These are phyloP conservation scores for Ranitomeya variabilis DNA, from an alignment of 2,113 vertebrate species.

Conservation along the genomic window DNA sequence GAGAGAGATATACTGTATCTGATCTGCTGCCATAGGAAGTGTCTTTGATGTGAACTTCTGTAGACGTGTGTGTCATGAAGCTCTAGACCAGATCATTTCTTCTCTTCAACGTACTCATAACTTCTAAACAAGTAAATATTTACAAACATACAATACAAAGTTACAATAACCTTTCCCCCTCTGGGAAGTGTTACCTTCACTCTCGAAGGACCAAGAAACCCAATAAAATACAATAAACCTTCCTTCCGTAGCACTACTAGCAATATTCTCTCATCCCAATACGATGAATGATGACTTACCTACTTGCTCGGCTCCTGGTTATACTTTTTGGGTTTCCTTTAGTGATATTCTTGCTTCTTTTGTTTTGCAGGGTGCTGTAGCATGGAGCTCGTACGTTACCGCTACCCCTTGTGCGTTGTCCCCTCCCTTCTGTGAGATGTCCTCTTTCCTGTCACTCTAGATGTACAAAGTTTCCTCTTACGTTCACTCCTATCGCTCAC, in stretches of 20 bases:
- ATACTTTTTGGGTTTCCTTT: background rate
- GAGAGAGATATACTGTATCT: background rate
- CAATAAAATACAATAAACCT: background rate
- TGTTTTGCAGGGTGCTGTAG: background rate
- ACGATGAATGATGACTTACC: background rate
- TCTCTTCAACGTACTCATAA: background rate
- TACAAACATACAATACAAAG: background rate
- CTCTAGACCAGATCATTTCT: background rate
- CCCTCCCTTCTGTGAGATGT: background rate
- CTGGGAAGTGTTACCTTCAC: background rate
- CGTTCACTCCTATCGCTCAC: background rate
- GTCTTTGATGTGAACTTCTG: background rate
- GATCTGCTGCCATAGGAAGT: background rate
- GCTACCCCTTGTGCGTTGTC: background rate
- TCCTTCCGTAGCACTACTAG: background rate
- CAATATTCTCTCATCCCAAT: background rate
- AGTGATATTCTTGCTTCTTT: background rate
- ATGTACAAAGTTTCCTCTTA: conserved; percentile 6
- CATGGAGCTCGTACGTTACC: background rate
- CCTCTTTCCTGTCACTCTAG: conserved; percentile 23
- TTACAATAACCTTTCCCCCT: background rate
- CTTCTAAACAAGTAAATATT: background rate
- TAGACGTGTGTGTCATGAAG: background rate
- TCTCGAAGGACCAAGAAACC: background rate
- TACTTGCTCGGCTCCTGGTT: background rate